phyloP scores from a whole-genome alignment of 2,888 invertebrate species.

The Aleiodes leptofemur region DNA sequence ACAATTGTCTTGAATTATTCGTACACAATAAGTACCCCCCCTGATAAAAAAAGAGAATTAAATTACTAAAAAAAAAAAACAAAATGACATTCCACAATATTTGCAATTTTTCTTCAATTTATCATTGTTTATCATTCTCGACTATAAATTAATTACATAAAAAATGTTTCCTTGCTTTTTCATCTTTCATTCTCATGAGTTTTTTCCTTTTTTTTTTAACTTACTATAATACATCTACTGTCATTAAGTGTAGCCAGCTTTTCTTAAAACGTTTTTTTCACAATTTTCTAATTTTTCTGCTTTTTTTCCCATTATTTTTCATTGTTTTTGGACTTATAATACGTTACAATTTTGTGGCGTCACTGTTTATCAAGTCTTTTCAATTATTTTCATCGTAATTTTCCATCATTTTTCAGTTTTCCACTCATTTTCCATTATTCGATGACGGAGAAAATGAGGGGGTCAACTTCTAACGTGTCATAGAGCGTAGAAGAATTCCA shows the following conservation, averaged over 20 bases:
- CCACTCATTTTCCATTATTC: slow-evolving; percentile 38
- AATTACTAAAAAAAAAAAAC: slow-evolving; percentile 49
- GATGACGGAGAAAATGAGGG: slow-evolving; percentile 61
- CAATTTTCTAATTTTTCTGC: slow-evolving; percentile 14
- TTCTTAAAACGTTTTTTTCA: slow-evolving; percentile 63
- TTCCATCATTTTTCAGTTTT: slow-evolving; percentile 31
- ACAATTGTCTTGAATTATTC: slow-evolving; percentile 58
- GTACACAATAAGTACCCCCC: slow-evolving; percentile 70
- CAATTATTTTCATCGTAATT: slow-evolving; percentile 45
- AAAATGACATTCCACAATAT: slow-evolving; percentile 65
- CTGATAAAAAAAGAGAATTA: too few species aligned
- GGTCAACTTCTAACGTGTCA: slow-evolving; percentile 70
- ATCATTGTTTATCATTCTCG: slow-evolving; percentile 58
- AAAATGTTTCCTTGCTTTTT: slow-evolving; percentile 62
- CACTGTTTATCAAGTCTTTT: slow-evolving; percentile 63
- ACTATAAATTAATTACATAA: slow-evolving; percentile 74
- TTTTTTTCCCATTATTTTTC: slow-evolving; percentile 12
- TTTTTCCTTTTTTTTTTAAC: slow-evolving; percentile 56
- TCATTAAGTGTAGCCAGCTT: slow-evolving; percentile 69
- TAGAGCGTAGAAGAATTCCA: slow-evolving; percentile 69
- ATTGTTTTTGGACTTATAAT: slow-evolving; percentile 17
- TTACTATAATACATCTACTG: slow-evolving; percentile 73
- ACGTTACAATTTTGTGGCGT: slow-evolving; percentile 57
- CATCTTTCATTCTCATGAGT: not conserved
- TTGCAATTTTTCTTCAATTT: slow-evolving; percentile 49